phyloP scores from a whole-genome alignment of 2,797 vertebrate genomes.

The Sciurus vulgaris region DNA sequence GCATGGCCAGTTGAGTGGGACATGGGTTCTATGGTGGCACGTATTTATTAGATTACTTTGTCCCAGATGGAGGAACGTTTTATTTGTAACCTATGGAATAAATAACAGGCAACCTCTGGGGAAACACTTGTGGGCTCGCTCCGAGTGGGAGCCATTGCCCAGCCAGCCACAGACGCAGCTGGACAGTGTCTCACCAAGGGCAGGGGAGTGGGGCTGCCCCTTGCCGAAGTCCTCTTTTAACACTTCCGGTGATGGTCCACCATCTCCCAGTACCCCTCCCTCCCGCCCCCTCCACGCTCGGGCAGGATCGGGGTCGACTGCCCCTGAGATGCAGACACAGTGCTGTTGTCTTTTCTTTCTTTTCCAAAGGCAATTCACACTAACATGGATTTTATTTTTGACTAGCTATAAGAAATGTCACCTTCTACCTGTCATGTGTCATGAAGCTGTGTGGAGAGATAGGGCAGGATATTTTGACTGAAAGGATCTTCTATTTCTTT shows the following conservation, averaged over 20 bases:
- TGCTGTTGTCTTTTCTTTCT: neutral
- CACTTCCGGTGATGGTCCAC: constrained; percentile 59
- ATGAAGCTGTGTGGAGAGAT: constrained; percentile 80
- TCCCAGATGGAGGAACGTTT: neutral
- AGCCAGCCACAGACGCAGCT: constrained; percentile 63
- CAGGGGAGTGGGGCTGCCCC: neutral
- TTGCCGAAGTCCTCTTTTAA: neutral
- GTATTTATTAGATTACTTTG: neutral
- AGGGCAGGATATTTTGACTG: constrained; percentile 78
- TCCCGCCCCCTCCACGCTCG: neutral
- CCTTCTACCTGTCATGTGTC: constrained; percentile 84
- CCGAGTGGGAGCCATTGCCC: rapidly evolving
- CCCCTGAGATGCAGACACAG: constrained; percentile 76
- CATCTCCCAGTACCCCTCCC: neutral
- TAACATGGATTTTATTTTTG: constrained; percentile 84
- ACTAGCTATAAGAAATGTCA: constrained; percentile 82
- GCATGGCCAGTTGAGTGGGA: neutral
- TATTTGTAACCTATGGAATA: constrained; percentile 55
- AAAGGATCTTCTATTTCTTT: constrained; percentile 83
- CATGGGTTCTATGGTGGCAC: constrained; percentile 40
- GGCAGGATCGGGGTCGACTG: constrained; percentile 64
- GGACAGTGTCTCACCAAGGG: constrained; percentile 68
- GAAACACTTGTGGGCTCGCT: neutral
- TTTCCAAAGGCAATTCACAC: constrained; percentile 77
- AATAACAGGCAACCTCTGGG: constrained; percentile 15